Base-by-base conservation (phyloP, 2,888 invertebrate genomes). In the Ochropacha duplaris region DNA sequence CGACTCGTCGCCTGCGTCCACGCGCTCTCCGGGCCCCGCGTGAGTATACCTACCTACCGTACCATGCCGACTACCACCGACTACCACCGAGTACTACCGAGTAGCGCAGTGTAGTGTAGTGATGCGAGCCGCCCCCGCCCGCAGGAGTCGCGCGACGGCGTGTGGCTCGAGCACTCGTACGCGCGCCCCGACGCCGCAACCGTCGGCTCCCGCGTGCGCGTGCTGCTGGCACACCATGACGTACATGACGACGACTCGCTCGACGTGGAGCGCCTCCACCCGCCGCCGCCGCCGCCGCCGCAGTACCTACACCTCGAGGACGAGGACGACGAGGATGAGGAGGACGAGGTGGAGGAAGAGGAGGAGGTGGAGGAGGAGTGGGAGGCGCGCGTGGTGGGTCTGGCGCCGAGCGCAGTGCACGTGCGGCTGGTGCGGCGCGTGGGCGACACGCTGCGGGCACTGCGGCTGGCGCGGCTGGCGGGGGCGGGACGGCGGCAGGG, bases 1-100 rank as follows among this genome's bases (percentile, higher is more conserved):
- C 82, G 79, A n/a, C 84, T 89, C 28, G 88, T 88, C 49, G 83
- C 83, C 9, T 86, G 84, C 65, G 87, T 86, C 58, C 83, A 82
- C 56, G 76, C 81, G 19, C 73, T 84, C 22, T 72, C 82, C 54
- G 76, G 78, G 31, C 68, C 71, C 49, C 65, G 76, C 31, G 87
- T 86, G 59, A 71, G 77, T 76, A 65, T n/a, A 24, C 19, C n/a
- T 6, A 4, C 9, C n/a, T 0, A 0, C 31, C 8, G 26, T 9
- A n/a, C 14, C 24, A 5, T 24, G 5, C 24, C 24, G 24, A 24
- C 24, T 24, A 5, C 5, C 2, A 24, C 24, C 3, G n/a, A n/a
- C n/a, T 24, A 24, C 24, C 24, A n/a, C n/a, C n/a, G n/a, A n/a
- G 24, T 24, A 24, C 24, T 24, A 24, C 24, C 24, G 24, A 24